Evolutionary conservation across 1,140 invertebrate genomes (phyloP).

Genomic region (Heliconius hermathena): DNA sequence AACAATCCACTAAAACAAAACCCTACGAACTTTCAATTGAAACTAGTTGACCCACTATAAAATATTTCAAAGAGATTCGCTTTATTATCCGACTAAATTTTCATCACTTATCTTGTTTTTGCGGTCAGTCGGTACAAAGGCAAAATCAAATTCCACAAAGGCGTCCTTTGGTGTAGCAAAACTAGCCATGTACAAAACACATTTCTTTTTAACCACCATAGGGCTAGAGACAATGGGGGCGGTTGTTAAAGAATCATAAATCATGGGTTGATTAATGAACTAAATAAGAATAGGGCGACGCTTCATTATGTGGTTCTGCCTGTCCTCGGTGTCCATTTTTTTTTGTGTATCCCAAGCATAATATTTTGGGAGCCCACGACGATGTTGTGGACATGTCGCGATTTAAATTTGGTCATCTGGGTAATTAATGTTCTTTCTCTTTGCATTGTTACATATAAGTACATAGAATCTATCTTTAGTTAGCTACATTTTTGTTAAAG

Average conservation of each 20-base stretch:
- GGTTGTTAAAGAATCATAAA: constrained; percentile 60
- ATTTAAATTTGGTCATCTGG: not conserved
- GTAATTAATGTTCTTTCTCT: not conserved
- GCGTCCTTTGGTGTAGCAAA: constrained; percentile 41
- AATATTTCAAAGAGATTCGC: constrained; percentile 13
- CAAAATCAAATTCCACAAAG: constrained; percentile 37
- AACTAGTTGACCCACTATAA: constrained; percentile 15
- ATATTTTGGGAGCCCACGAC: not conserved
- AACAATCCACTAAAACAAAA: not conserved
- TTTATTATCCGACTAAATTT: constrained; percentile 30
- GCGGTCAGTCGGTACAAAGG: constrained; percentile 30
- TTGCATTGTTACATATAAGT: not conserved
- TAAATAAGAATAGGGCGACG: constrained; percentile 40
- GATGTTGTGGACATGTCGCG: not conserved
- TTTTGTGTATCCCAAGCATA: not conserved
- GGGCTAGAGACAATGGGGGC: constrained; percentile 53
- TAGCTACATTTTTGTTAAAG: not conserved
- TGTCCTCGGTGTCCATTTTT: constrained; percentile 15
- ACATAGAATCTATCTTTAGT: not conserved
- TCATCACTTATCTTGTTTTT: constrained; percentile 37
- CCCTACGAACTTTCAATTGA: constrained; percentile 9
- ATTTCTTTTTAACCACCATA: constrained; percentile 42
- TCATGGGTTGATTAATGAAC: constrained; percentile 68
- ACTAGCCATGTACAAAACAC: constrained; percentile 49
- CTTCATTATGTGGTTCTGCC: constrained; percentile 39